Percentiles rank a stretch among this genome's conserved stretches.
phyloP scores from a whole-genome alignment of 2,888 invertebrate species.

The Pedicia rivosa region DNA sequence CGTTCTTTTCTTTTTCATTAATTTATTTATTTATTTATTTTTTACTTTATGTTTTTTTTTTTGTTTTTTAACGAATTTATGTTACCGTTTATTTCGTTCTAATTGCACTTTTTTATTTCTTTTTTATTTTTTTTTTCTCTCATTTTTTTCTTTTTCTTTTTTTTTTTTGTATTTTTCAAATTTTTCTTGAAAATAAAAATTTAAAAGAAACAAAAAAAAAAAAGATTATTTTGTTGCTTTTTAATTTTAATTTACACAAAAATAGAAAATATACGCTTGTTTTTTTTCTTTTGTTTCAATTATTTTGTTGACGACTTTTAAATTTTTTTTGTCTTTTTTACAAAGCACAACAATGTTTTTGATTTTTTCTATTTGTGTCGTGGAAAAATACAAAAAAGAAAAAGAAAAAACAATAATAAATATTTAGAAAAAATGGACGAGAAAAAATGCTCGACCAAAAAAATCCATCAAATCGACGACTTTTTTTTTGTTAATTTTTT shows the following conservation, averaged over 20 bases:
- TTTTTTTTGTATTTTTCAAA: conserved; percentile 13
- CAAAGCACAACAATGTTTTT: not conserved
- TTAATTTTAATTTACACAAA: conserved; percentile 8
- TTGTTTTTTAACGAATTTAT: conserved; percentile 26
- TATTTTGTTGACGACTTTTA: too few species aligned
- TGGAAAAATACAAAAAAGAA: not conserved
- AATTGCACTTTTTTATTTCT: conserved; percentile 39
- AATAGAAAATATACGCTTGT: conserved; percentile 16
- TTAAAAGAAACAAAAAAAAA: conserved; percentile 10
- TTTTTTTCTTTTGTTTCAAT: not conserved
- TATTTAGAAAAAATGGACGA: too few species aligned
- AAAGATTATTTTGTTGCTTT: conserved; percentile 2
- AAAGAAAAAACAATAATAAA: too few species aligned
- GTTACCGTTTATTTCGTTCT: conserved; percentile 34
- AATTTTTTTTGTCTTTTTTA: not conserved
- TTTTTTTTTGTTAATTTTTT: conserved; percentile 11
- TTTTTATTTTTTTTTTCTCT: conserved; percentile 15
- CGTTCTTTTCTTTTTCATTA: conserved; percentile 15
- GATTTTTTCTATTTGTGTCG: not conserved
- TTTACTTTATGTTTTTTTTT: too few species aligned
- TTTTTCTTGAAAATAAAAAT: conserved; percentile 10
- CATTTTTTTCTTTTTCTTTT: conserved; percentile 14
- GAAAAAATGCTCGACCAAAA: conserved; percentile 1
- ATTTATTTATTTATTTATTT: conserved; percentile 15
- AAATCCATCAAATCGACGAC: conserved; percentile 5